Conservation (phyloP, 2,113 vertebrate genomes). For the Phyllostomus discolor region DNA sequence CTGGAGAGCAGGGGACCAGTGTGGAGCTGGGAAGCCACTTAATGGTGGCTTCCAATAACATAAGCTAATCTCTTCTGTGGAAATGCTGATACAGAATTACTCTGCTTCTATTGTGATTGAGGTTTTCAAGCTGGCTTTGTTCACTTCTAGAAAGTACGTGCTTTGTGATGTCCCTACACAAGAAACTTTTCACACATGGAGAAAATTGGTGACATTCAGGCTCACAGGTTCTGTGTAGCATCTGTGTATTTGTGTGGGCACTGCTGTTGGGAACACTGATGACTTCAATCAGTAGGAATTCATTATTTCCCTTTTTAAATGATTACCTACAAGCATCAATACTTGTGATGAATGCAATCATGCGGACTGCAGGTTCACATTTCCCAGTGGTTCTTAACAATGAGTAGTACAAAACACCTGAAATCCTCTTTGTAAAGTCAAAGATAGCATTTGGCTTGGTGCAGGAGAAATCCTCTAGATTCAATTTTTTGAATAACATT, state of each 20-base stretch:
- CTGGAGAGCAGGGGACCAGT: neutral
- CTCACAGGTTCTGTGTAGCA: neutral
- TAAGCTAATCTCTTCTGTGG: neutral
- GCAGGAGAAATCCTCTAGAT: constrained; percentile 39
- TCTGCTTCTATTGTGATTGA: neutral
- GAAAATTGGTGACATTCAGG: neutral
- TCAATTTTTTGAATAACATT: constrained; percentile 52
- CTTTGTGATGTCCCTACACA: neutral
- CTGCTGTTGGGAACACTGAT: neutral
- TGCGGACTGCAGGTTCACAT: neutral
- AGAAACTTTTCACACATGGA: neutral
- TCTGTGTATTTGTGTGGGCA: neutral
- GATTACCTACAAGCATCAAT: constrained; percentile 9
- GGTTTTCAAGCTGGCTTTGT: constrained; percentile 13
- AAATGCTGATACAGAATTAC: neutral
- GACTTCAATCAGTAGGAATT: neutral
- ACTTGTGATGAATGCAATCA: constrained; percentile 8
- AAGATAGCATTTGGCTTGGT: constrained; percentile 56
- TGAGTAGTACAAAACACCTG: neutral
- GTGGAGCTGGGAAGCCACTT: neutral
- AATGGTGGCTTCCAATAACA: neutral
- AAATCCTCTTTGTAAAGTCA: constrained; percentile 34
- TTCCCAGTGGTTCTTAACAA: neutral
- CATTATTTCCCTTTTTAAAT: constrained; percentile 28
- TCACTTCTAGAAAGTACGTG: constrained; percentile 15